Percentiles rank a stretch among this genome's conserved stretches.
Conservation (phyloP, 2,888 invertebrate genomes). For the Celastrina argiolus region DNA sequence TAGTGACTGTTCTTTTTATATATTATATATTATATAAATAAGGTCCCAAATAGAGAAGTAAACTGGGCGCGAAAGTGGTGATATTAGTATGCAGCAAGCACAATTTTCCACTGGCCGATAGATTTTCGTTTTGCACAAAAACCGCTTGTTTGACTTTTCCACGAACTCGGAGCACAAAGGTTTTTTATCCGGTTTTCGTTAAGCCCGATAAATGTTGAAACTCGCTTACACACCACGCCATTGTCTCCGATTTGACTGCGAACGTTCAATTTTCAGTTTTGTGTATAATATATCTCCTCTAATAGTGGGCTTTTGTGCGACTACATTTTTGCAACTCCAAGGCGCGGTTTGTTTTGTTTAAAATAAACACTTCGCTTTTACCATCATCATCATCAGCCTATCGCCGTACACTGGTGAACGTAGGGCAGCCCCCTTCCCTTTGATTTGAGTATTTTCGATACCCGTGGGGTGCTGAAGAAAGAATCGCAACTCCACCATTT, state of each 20-base stretch:
- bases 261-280: conserved; percentile 3
- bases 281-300: conserved; percentile 14
- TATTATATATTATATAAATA: too few relatives aligned
- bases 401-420: too few relatives aligned
- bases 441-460: too few relatives aligned
- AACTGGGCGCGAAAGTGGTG: not conserved
- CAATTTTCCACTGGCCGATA: not conserved
- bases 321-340: conserved; percentile 21
- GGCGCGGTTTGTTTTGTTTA: not conserved
- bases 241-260: conserved; percentile 15
- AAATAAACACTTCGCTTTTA: not conserved
- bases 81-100: conserved; percentile 3
- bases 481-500: too few relatives aligned
- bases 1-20: too few relatives aligned
- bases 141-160: conserved; percentile 21
- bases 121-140: conserved; percentile 6
- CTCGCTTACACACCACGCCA: conserved; percentile 17
- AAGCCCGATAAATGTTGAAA: conserved; percentile 10
- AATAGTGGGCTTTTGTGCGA: conserved; percentile 13
- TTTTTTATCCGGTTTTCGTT: conserved; percentile 20
- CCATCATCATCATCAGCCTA: too few relatives aligned
- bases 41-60: not conserved
- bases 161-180: conserved; percentile 3
- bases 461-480: too few relatives aligned
- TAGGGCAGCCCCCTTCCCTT: too few relatives aligned